Percentiles rank a stretch among this genome's conserved stretches.
Evolutionary conservation across 2,888 invertebrate genomes (phyloP).

Genomic region (Macropis europaea): DNA sequence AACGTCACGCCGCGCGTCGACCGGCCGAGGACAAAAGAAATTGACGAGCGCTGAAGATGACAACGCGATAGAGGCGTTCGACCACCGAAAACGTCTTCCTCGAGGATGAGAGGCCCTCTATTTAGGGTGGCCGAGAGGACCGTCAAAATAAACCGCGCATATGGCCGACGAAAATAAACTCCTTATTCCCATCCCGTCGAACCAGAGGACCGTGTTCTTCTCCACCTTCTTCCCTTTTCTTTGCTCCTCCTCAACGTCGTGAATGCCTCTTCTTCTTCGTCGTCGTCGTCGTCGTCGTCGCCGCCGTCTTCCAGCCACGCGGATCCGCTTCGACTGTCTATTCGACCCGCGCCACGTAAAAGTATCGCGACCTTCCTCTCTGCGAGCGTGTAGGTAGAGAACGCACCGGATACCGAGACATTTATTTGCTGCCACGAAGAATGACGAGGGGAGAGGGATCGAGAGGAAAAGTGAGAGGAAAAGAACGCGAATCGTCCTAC

Average conservation of each 20-base stretch:
- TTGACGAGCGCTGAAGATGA: slow-evolving; percentile 24
- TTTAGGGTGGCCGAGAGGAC: slow-evolving; percentile 70
- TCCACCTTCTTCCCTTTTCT: slow-evolving; percentile 28
- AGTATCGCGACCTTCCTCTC: slow-evolving; percentile 45
- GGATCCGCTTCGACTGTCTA: slow-evolving; percentile 51
- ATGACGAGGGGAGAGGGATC: slow-evolving; percentile 31
- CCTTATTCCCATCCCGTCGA: slow-evolving; percentile 77
- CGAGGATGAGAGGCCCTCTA: slow-evolving; percentile 63
- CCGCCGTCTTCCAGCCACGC: slow-evolving; percentile 67
- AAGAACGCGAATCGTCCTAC: slow-evolving; percentile 45
- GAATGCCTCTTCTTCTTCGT: background rate
- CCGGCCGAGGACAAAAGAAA: background rate
- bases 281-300: slow-evolving; percentile 13
- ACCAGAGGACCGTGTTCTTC: slow-evolving; percentile 59
- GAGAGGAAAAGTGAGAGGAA: slow-evolving; percentile 41
- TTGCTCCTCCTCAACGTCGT: slow-evolving; percentile 16
- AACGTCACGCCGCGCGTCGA: slow-evolving; percentile 17
- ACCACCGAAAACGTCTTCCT: slow-evolving; percentile 58
- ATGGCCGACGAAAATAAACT: slow-evolving; percentile 79
- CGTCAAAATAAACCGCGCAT: slow-evolving; percentile 79
- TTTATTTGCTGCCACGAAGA: slow-evolving; percentile 70
- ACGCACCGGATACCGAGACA: slow-evolving; percentile 71
- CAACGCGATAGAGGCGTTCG: slow-evolving; percentile 21
- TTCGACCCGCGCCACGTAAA: slow-evolving; percentile 33
- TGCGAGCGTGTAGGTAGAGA: slow-evolving; percentile 49